Base-by-base conservation (phyloP, 2,113 vertebrate species). In the Callithrix jacchus region DNA sequence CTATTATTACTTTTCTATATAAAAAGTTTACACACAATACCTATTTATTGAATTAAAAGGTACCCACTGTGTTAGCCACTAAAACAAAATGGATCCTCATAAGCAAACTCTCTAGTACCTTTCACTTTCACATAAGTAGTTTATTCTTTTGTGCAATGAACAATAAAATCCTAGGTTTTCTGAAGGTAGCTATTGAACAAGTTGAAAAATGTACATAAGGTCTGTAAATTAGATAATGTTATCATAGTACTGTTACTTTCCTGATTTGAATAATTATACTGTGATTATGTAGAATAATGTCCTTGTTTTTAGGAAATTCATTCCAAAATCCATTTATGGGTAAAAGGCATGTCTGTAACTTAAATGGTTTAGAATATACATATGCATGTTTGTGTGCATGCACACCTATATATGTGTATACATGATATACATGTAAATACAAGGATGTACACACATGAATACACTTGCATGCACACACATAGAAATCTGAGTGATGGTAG, bases 61-160 rank as follows among this genome's bases (percentile, higher is more conserved):
- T 21, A 81, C 4, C 66, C 6, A 61, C 27, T 64, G 58, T 87
- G 61, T 70, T 83, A 80, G 10, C 30, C 18, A 87, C 42, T 92
- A 70, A 89, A 93, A 93, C 27, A 58, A 86, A 91, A 86, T 54
- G 1, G 17, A 76, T 84, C 87, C 32, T 90, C 21, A 45, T 87
- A 79, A 82, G 30, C 56, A 95, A 92, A 93, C 7, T n/a, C 20
- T 84, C 35, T 80, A 13, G 2, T 49, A 49, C 71, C 2, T 89
- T 93, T 96, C 17, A 37, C 0, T 83, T 90, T 80, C 82, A 93
- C 35, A 73, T 25, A 88, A 56, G 21, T 45, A 37, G 37, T 92
- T 92, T 88, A 76, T 37, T 14, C 54, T 83, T 49, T 52, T 47
- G 45, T 56, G 25, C 1, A 56, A 35, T 11, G 9, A 1, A 30